These are phyloP conservation scores for Calidris pugnax DNA, from an alignment of 2,113 vertebrate species.

Conservation along the genomic window DNA sequence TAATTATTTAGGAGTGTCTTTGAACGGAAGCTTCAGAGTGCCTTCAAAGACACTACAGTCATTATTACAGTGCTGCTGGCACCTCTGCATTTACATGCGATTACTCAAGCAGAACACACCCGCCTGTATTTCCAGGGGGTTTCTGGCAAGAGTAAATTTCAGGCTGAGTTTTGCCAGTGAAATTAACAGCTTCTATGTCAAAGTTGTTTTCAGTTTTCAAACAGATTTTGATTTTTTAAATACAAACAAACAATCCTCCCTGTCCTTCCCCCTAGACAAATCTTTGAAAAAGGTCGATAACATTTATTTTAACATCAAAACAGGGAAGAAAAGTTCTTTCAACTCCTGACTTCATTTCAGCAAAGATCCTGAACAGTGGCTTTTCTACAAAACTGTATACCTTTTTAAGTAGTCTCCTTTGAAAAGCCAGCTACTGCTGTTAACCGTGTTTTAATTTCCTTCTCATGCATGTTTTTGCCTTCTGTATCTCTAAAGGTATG, in stretches of 20 bases:
- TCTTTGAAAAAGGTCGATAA: background rate
- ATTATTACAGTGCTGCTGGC: conserved; percentile 24
- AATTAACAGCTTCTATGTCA: background rate
- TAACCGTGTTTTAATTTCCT: background rate
- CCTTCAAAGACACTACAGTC: conserved; percentile 31
- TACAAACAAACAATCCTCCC: background rate
- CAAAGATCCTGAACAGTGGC: background rate
- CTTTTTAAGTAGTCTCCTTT: background rate
- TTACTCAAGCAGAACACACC: conserved; percentile 12
- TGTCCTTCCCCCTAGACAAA: background rate
- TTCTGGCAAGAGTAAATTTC: background rate
- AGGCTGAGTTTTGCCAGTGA: background rate
- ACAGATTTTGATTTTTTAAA: background rate
- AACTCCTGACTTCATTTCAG: background rate
- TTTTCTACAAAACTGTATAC: background rate
- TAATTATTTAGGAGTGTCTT: conserved; percentile 40
- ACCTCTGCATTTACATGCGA: conserved; percentile 9
- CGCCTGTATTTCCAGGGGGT: background rate
- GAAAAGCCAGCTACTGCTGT: background rate
- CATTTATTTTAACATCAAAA: background rate
- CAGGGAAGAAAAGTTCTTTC: background rate
- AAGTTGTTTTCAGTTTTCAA: background rate
- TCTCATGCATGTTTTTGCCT: background rate
- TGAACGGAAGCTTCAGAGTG: conserved; percentile 12
- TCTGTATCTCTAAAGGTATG: background rate